Base-by-base conservation (phyloP, 2,888 invertebrate species). In the Bembecia ichneumoniformis region DNA sequence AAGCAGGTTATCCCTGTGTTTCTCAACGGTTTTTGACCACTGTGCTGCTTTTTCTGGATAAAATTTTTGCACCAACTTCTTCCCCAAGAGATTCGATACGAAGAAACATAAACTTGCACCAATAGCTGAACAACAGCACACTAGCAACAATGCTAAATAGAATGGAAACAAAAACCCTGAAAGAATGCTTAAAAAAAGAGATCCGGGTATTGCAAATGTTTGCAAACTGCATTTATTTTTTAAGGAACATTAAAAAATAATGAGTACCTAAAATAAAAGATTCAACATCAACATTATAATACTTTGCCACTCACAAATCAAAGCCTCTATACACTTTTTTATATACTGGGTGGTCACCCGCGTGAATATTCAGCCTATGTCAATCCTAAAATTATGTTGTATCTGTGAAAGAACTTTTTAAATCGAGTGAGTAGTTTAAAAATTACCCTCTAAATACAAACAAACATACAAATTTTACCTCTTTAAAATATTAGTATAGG, bases 171-270 rank as follows among this genome's bases (percentile, higher is more conserved):
- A 88, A 77, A 98, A 99, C 55, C 99, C 99, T 55, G 97, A 96
- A 49, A 99, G 89, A 63, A 99, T 97, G 56, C 98, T 99, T 49
- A 99, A 89, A 74, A 99, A 99, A 71, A 99, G 92, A 13, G 99
- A 99, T 57, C 99, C 99, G 55, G 99, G 99, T 87, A 99, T 99
- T 67, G 99, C 99, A 89, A 99, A 99, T 55, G 99, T 97, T 91
- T 99, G 99, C 71, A 99, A 90, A 82, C 97, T 97, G 84, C 63
- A 59, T 28, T 13, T 13, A 40, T 49, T 35, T 43, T 64, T 79
- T 68, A 75, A 83, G 80, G 76, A 73, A 64, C 59, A 55, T 28
- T 14, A n/a, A 28, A 46, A 34, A 28, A 28, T 28, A 7, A 28
- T 28, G 2, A 28, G 7, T 9, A 28, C 9, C 28, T 28, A 9